A percentile compares a stretch with the other conserved stretches of the same genome.
phyloP scores from a whole-genome alignment of 2,888 invertebrate genomes.

The Rotaria macrura region DNA sequence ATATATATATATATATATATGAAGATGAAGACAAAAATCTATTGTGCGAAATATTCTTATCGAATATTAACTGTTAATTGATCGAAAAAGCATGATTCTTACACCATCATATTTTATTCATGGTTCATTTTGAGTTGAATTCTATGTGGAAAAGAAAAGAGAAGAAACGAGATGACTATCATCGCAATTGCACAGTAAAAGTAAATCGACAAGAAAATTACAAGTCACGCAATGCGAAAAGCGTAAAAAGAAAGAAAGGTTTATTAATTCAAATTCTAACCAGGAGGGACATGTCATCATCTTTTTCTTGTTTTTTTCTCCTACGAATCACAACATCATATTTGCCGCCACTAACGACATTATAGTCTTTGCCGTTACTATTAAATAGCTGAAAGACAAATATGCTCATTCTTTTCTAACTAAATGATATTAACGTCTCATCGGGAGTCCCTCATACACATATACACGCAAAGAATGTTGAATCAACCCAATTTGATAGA shows the following conservation, averaged over 20 bases:
- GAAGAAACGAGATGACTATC: not conserved
- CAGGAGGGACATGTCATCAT: not conserved
- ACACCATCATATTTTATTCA: not conserved
- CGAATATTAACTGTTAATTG: conserved; percentile 3
- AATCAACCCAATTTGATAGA: not conserved
- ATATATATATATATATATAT: too few species aligned
- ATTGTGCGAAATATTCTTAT: not conserved
- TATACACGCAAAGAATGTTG: not conserved
- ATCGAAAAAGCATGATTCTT: conserved; percentile 2
- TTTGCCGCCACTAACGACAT: conserved; percentile 1
- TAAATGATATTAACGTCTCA: conserved; percentile 3
- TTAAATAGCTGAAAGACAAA: conserved; percentile 12
- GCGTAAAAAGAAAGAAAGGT: not conserved
- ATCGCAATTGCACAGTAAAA: not conserved
- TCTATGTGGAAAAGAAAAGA: not conserved
- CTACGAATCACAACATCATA: conserved; percentile 2
- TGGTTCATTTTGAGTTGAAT: not conserved
- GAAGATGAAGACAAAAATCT: not conserved
- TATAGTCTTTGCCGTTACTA: not conserved
- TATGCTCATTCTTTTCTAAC: conserved; percentile 10
- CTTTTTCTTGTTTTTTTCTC: not conserved
- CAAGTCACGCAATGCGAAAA: not conserved
- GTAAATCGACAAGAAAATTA: not conserved
- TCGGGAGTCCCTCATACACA: not conserved
- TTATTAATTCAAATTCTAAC: conserved; percentile 4